Evolutionary conservation across 2,888 invertebrate species (phyloP).

Genomic region (Drosophila ochracea): DNA sequence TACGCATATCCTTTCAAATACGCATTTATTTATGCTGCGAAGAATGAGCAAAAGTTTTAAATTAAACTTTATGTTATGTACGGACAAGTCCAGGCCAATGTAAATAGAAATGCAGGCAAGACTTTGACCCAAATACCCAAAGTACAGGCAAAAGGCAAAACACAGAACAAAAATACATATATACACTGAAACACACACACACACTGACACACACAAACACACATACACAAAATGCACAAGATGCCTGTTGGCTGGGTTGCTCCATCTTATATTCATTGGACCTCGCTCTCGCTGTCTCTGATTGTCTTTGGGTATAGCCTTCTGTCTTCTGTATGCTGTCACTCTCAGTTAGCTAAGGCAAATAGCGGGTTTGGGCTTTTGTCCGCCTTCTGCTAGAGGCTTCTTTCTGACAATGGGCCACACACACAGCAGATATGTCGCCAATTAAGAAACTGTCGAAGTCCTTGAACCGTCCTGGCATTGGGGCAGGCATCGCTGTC

Average conservation of each 20-base stretch:
- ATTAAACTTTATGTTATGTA: conserved; percentile 70
- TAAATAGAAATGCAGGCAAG: conserved; percentile 64
- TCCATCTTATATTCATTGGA: neutral
- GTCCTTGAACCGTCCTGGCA: conserved; percentile 17
- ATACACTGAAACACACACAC: neutral
- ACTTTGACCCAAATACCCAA: conserved; percentile 70
- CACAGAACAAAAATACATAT: neutral
- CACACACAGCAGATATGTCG: conserved; percentile 45
- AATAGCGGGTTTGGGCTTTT: conserved; percentile 30
- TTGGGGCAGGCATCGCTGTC: conserved; percentile 8
- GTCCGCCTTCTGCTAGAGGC: conserved; percentile 21
- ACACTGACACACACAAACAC: neutral
- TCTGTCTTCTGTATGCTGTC: conserved; percentile 33
- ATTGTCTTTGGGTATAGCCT: conserved; percentile 24
- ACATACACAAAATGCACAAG: conserved; percentile 33
- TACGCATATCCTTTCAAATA: conserved; percentile 54
- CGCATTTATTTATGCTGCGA: conserved; percentile 69
- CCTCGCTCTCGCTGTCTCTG: conserved; percentile 1
- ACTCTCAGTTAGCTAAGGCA: conserved; percentile 52
- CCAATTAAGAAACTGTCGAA: conserved; percentile 51
- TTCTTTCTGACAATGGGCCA: conserved; percentile 33
- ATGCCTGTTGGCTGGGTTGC: conserved; percentile 25
- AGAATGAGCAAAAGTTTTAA: conserved; percentile 67
- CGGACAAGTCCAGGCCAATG: conserved; percentile 48
- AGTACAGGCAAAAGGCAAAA: conserved; percentile 27